Base-by-base conservation (phyloP, 2,113 vertebrate genomes). In the Pipra filicauda region DNA sequence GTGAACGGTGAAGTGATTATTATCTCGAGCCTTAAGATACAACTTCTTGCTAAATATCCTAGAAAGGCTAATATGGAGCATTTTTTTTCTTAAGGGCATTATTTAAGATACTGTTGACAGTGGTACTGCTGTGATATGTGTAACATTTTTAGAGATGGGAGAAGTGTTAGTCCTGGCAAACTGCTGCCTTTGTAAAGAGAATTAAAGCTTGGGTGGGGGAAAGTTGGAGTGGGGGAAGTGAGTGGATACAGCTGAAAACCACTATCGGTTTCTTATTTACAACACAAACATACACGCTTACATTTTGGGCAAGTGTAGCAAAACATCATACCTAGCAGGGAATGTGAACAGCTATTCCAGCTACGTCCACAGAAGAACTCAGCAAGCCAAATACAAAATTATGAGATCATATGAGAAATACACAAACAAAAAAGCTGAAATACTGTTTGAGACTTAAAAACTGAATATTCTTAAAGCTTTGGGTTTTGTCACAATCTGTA, bases 301-400 rank as follows among this genome's bases (percentile, higher is more conserved):
- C 0, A 0, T 54, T 78, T 82, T 59, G 5, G 1, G 30, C 33
- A 43, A 67, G 26, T 2, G 5, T 9, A 51, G 52, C 39, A 67
- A 70, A 82, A 46, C 44, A 58, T 18, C n/a, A 26, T 44, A 58
- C 11, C 54, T 76, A 57, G 30, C 76, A 81, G 84, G 15, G 19
- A 70, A n/a, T 3, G 23, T 5, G 3, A 30, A 21, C 48, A 46
- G 65, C 55, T 74, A 1, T 59, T 59, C 4, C 41, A 48, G 33
- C 27, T 59, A 12, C 14, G 83, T 30, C 33, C 1, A 0, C 33
- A 37, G 62, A 21, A 44, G 12, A 70, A 31, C 28, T 61, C 72
- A 76, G 75, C 19, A 33, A 79, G 44, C 22, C 44, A 83, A 39
- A 70, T 33, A 20, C 14, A 69, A 52, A 91, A 39, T 44, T 57